These are phyloP conservation scores for Fundulus diaphanus DNA, from an alignment of 2,797 vertebrate species.

Conservation along the genomic window DNA sequence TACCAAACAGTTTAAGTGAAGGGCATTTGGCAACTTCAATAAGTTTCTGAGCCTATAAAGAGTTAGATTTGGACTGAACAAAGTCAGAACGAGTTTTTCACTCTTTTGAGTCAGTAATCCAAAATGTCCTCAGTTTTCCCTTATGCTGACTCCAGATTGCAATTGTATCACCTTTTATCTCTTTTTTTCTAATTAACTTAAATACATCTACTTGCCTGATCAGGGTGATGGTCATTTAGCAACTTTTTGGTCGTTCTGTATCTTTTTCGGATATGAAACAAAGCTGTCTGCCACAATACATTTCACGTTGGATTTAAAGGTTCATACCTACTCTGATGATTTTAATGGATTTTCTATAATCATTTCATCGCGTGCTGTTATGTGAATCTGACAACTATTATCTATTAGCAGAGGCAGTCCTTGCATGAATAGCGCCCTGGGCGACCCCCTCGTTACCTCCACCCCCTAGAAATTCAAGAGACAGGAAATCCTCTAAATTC, in stretches of 20 bases:
- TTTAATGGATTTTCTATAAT: not conserved
- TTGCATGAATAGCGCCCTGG: not conserved
- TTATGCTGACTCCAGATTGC: not conserved
- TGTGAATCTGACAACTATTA: conserved; percentile 1
- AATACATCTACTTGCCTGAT: not conserved
- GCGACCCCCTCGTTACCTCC: too few species aligned
- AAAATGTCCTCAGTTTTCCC: not conserved
- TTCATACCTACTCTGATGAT: not conserved
- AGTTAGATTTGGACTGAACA: not conserved
- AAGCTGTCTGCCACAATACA: not conserved
- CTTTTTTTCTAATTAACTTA: not conserved
- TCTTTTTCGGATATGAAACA: not conserved
- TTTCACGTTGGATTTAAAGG: not conserved
- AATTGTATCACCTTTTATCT: not conserved
- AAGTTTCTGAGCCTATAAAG: not conserved
- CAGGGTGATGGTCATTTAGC: not conserved
- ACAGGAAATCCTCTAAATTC: not conserved
- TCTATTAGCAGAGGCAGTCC: not conserved
- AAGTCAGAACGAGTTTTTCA: not conserved
- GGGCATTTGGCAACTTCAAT: not conserved
- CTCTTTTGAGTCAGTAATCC: not conserved
- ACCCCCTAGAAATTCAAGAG: too few species aligned
- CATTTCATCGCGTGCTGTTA: not conserved
- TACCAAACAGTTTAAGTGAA: not conserved
- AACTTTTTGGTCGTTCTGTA: not conserved